phyloP scores from a whole-genome alignment of 1,140 invertebrate genomes.

The Eulimnadia texana region DNA sequence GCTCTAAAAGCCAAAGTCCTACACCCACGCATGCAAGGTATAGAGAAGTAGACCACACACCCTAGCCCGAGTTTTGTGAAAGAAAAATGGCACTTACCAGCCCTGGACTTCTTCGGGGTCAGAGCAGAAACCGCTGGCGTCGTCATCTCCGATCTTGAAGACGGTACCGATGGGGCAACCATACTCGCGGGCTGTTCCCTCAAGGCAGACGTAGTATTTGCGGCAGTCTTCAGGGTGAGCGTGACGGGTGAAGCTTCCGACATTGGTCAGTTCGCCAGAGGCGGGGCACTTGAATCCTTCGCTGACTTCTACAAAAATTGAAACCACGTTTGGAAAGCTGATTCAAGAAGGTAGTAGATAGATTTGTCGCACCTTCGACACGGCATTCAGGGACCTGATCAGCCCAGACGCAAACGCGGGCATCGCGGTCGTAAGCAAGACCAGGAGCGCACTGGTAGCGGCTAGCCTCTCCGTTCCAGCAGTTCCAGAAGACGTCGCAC shows the following conservation, averaged over 20 bases:
- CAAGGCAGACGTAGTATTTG: constrained; percentile 79
- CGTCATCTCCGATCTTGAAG: constrained; percentile 80
- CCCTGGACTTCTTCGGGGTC: constrained; percentile 85
- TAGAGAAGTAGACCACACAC: not conserved
- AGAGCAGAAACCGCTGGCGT: constrained; percentile 79
- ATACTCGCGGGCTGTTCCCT: constrained; percentile 77
- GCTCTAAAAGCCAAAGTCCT: constrained; percentile 18
- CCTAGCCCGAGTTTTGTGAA: not conserved
- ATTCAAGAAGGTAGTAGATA: not conserved
- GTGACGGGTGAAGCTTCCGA: constrained; percentile 80
- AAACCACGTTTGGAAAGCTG: not conserved
- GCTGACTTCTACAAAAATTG: constrained; percentile 52
- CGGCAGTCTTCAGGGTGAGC: constrained; percentile 88
- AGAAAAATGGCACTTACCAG: constrained; percentile 52
- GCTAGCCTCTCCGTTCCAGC: constrained; percentile 86
- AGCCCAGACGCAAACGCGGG: constrained; percentile 87
- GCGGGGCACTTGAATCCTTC: constrained; percentile 77
- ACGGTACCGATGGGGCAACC: constrained; percentile 89
- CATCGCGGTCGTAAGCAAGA: constrained; percentile 79
- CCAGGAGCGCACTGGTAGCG: constrained; percentile 87
- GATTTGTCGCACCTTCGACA: constrained; percentile 58
- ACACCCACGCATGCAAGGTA: constrained; percentile 9
- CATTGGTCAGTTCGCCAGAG: constrained; percentile 55
- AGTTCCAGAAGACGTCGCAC: constrained; percentile 90
- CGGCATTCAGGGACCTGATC: constrained; percentile 83